Conservation (phyloP, 2,797 vertebrate genomes). For the Catostomus latipinnis region DNA sequence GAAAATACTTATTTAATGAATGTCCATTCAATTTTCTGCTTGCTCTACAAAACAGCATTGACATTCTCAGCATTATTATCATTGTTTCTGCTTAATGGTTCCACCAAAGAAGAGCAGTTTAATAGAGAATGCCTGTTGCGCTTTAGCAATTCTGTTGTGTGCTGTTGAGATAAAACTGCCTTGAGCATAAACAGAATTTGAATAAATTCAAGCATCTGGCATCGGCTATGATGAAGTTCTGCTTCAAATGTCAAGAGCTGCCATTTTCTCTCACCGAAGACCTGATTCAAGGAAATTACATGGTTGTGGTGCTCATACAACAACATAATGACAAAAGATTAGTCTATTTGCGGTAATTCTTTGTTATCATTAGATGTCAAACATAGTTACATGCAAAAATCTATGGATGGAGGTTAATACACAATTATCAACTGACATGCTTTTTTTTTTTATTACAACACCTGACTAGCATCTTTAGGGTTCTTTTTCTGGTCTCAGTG, state of each 20-base stretch:
- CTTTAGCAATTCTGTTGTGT: not conserved
- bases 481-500: no score
- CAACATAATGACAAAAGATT: not conserved
- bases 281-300: not conserved
- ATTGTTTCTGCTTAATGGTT: not conserved
- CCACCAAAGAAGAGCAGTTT: not conserved
- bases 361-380: not conserved
- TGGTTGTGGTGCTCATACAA: not conserved
- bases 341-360: not conserved
- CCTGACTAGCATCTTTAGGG: no score
- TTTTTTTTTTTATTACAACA: not conserved
- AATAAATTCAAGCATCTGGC: not conserved
- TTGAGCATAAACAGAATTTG: not conserved
- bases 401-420: not conserved
- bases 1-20: not conserved
- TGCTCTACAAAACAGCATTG: not conserved
- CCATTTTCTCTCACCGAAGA: not conserved
- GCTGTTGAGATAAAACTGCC: not conserved
- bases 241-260: not conserved
- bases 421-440: not conserved
- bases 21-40: not conserved
- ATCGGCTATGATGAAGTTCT: not conserved
- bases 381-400: not conserved
- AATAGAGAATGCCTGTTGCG: not conserved
- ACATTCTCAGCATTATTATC: constrained; percentile 3